Conservation (phyloP, 2,888 invertebrate species). For the Meteorus colon region DNA sequence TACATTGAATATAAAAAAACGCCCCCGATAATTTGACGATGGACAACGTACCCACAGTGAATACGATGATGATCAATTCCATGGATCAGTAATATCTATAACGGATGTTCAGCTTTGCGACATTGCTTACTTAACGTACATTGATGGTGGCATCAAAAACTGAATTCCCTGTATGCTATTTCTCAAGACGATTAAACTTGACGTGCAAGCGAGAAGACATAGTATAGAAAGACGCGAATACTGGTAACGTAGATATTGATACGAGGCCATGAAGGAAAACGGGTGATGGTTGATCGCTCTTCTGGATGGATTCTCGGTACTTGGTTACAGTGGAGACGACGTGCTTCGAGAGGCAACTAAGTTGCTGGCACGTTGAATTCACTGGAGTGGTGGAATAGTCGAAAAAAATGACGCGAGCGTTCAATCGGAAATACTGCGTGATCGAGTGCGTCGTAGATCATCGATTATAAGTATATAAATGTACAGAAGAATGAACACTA, state of each 20-base stretch:
- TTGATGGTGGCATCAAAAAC: neutral
- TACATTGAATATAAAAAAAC: conserved; percentile 49
- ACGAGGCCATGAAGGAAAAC: conserved; percentile 59
- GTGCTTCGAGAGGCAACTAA: conserved; percentile 71
- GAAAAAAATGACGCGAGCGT: conserved; percentile 9
- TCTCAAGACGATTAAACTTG: conserved; percentile 5
- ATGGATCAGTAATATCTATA: conserved; percentile 53
- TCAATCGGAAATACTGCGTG: conserved; percentile 18
- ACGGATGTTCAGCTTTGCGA: conserved; percentile 57
- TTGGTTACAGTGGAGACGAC: conserved; percentile 60
- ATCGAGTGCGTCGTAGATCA: conserved; percentile 18
- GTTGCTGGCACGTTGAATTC: conserved; percentile 58
- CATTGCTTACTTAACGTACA: conserved; percentile 7
- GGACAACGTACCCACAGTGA: conserved; percentile 53
- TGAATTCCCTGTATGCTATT: neutral
- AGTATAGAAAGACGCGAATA: conserved; percentile 50
- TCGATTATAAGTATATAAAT: conserved; percentile 4
- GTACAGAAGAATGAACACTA: conserved; percentile 2
- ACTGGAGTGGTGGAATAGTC: conserved; percentile 11
- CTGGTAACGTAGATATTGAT: conserved; percentile 57
- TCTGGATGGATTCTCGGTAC: conserved; percentile 66
- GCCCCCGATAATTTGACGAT: conserved; percentile 65
- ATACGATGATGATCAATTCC: conserved; percentile 60
- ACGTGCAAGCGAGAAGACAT: neutral
- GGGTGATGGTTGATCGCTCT: conserved; percentile 43